Conservation (phyloP, 2,888 invertebrate genomes). For the Oligia strigilis region DNA sequence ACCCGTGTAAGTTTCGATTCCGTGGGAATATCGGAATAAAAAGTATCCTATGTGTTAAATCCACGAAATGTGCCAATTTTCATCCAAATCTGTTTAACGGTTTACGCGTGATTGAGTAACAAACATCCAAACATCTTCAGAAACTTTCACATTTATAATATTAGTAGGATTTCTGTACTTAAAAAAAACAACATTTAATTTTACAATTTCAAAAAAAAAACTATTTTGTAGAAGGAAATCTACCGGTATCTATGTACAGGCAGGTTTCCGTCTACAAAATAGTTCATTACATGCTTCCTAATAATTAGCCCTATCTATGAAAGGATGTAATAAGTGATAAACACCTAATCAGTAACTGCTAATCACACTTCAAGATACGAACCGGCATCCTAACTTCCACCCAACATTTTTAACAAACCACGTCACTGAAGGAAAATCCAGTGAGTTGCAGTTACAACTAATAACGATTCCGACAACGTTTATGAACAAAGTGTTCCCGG, state of each 20-base stretch:
- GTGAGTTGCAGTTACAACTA: conserved; percentile 19
- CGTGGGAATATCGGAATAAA: too few species aligned
- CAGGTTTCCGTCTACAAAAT: conserved; percentile 22
- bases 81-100: too few species aligned
- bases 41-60: too few species aligned
- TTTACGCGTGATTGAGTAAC: too few species aligned
- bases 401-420: conserved; percentile 10
- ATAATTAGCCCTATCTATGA: conserved; percentile 9
- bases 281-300: conserved; percentile 9
- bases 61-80: too few species aligned
- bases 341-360: conserved; percentile 31
- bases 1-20: too few species aligned
- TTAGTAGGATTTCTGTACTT: too few species aligned
- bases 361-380: conserved; percentile 9
- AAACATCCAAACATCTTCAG: too few species aligned
- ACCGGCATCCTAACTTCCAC: conserved; percentile 31
- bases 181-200: too few species aligned
- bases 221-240: too few species aligned
- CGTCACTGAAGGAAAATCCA: conserved; percentile 50
- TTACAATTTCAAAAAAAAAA: too few species aligned
- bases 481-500: conserved; percentile 63
- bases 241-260: not conserved
- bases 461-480: conserved; percentile 32
- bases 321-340: conserved; percentile 50
- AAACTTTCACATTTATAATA: too few species aligned